Conservation (phyloP, 2,888 invertebrate genomes). For the Harpalus rufipes region DNA sequence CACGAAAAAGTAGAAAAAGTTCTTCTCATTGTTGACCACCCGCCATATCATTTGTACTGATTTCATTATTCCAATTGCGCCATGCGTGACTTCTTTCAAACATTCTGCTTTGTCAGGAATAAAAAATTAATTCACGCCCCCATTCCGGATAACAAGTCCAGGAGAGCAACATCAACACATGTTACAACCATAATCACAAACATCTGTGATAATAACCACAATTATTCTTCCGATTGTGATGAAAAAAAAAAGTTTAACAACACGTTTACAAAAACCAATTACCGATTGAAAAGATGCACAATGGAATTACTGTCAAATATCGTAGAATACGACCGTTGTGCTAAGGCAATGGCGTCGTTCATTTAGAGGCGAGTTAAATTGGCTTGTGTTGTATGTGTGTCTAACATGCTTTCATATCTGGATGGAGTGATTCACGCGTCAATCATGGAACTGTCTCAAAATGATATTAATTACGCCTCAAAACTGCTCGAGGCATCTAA, state of each 20-base stretch:
- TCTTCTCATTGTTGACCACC: slow-evolving; percentile 25
- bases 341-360: slow-evolving; percentile 18
- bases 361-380: slow-evolving; percentile 33
- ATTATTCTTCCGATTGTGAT: slow-evolving; percentile 34
- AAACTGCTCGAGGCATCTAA: background rate
- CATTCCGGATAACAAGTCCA: slow-evolving; percentile 20
- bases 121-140: slow-evolving; percentile 42
- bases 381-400: slow-evolving; percentile 41
- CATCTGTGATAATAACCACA: slow-evolving; percentile 44
- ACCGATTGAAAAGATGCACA: slow-evolving; percentile 50
- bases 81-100: slow-evolving; percentile 9
- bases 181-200: slow-evolving; percentile 36
- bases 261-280: slow-evolving; percentile 55
- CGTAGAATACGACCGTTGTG: slow-evolving; percentile 34
- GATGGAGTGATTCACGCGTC: slow-evolving; percentile 28
- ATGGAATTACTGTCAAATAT: slow-evolving; percentile 63
- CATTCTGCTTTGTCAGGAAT: slow-evolving; percentile 16
- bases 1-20: background rate
- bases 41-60: slow-evolving; percentile 19
- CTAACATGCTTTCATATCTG: slow-evolving; percentile 43
- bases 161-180: slow-evolving; percentile 20
- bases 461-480: slow-evolving; percentile 40
- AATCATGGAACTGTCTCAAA: slow-evolving; percentile 44
- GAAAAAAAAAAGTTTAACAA: slow-evolving; percentile 40
- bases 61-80: slow-evolving; percentile 10